Base-by-base conservation (phyloP, 2,888 invertebrate genomes). In the Thera obeliscata region DNA sequence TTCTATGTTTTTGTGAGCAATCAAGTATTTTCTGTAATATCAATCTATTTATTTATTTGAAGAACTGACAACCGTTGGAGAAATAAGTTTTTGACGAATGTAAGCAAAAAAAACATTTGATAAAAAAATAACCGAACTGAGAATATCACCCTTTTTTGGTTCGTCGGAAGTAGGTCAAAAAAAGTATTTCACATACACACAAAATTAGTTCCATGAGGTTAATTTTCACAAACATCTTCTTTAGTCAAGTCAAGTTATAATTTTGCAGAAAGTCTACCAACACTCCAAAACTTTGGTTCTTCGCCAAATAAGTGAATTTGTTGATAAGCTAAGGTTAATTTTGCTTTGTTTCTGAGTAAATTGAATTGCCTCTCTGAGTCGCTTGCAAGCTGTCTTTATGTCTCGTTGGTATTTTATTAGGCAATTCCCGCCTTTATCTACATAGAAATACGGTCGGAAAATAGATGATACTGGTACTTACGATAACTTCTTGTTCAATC, bases 241-340 rank as follows among this genome's bases (percentile, higher is more conserved):
- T 69, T 66, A 61, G 49, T 68, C 64, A 69, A 79, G 82, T 83
- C 83, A 84, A 85, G 78, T 78, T 75, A 66, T 71, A 81, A 81
- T 80, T 79, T 77, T 81, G 81, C 78, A 78, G 63, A 69, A 82
- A 74, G 74, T 74, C 77, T 76, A 69, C 74, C 71, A 38, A 3
- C 49, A 76, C 74, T 76, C 74, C 73, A 76, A 78, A 77, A 79
- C 79, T 81, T 87, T 89, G 89, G 88, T 73, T 38, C 66, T 6
- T 46, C 66, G 87, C 89, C 88, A 89, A 89, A 88, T 87, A 80
- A 87, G 86, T 84, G 81, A 87, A 85, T 41, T 83, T 82, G 82
- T 81, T 87, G 87, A 88, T 89, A 88, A 87, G 83, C 81, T 76
- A 80, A 81, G 85, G 87, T 86, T 87, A 87, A 87, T 85, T 85